Evolutionary conservation across 2,113 vertebrate genomes (phyloP), one percentile per base, ranked within the genome.

Genomic region (Diphyllodes magnificus): DNA sequence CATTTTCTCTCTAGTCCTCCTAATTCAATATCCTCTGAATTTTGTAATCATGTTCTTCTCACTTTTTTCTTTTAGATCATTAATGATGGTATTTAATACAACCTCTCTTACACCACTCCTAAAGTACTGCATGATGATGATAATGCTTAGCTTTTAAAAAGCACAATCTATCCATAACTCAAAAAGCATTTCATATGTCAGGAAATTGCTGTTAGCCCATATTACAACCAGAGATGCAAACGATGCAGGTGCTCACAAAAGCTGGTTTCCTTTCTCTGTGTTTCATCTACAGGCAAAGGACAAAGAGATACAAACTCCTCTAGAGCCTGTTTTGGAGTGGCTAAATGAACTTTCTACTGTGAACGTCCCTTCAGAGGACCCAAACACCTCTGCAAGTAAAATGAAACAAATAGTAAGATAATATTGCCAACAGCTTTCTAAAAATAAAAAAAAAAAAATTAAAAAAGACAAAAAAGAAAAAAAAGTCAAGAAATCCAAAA

Each of bases 21-120:
- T 96, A 95, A 96, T 96, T 96, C 87, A 96, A 95, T 95, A 97
- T 95, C 92, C 68, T 94, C 86, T 94, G 93, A 94, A 97, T 95
- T 97, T 92, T 90, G 92, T 83, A 92, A 95, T 95, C 93, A 88
- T 25, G 20, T 40, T 96, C 60, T 95, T 90, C 88, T 83, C 82
- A 37, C 64, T 86, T 92, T 93, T 97, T 88, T 91, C 85, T 93
- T 92, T 77, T 83, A 93, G 79, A 78, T 83, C 88, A 92, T 96
- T 96, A 94, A 92, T 97, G 93, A 75, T 37, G 56, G 76, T 90
- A 90, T 97, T 96, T 96, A 95, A 94, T 75, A 77, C 71, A 90
- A 73, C 40, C 51, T 68, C 65, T 86, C 78, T 92, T 86, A 66
- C 28, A 81, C 51, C 40, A 49, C 11, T 88, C 47, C 85, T 95